Conservation (phyloP, 2,113 vertebrate genomes). For the Protobothrops flavoviridis region DNA sequence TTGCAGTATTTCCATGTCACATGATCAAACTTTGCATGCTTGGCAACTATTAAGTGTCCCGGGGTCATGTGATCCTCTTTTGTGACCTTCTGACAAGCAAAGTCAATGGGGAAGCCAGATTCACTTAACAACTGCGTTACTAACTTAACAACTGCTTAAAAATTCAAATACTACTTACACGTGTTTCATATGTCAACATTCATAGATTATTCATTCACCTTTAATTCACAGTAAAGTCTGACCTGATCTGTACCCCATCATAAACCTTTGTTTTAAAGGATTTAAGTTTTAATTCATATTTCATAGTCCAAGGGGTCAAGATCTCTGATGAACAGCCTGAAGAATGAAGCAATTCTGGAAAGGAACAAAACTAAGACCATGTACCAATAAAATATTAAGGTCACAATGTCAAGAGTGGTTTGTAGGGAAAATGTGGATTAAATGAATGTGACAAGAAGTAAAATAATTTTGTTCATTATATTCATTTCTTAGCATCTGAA, state of each 20-base stretch:
- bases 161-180: constrained; percentile 51
- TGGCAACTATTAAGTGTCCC: neutral
- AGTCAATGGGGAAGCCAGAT: too few species aligned
- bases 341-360: neutral
- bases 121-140: too few species aligned
- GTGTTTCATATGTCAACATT: constrained; percentile 14
- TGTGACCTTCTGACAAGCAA: too few species aligned
- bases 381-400: neutral
- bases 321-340: neutral
- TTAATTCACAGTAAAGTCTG: rapidly evolving
- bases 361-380: neutral
- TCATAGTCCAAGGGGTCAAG: neutral
- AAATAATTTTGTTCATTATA: neutral
- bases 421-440: neutral
- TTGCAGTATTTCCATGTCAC: neutral
- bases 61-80: too few species aligned
- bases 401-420: neutral
- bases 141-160: constrained; percentile 16
- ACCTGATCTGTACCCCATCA: neutral
- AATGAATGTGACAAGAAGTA: neutral
- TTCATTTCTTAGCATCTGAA: neutral
- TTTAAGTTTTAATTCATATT: neutral
- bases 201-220: neutral
- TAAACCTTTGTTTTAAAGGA: neutral
- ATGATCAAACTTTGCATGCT: neutral